Conservation (phyloP, 2,888 invertebrate species). For the Abscondita cerata region DNA sequence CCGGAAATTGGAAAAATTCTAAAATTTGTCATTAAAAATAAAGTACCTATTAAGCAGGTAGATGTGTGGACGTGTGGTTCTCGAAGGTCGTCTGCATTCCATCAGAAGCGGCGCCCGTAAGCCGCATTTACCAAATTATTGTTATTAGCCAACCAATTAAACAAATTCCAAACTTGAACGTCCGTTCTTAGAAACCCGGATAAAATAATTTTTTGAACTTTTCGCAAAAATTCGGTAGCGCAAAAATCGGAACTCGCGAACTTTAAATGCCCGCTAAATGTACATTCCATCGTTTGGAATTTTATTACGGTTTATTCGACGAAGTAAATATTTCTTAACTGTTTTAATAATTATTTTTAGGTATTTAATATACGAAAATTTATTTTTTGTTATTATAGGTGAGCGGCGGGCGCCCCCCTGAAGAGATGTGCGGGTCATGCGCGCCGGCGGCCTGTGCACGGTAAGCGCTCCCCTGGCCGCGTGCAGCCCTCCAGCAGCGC, state of each 20-base stretch:
- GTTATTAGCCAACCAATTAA: conserved; percentile 37
- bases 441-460: conserved; percentile 76
- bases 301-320: conserved; percentile 17
- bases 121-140: conserved; percentile 42
- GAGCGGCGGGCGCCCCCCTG: conserved; percentile 49
- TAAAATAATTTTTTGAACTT: background rate
- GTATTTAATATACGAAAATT: conserved; percentile 1
- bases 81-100: conserved; percentile 54
- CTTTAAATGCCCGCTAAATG: conserved; percentile 1
- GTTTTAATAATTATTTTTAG: conserved; percentile 1
- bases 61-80: conserved; percentile 28
- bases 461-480: conserved; percentile 83
- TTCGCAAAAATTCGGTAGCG: background rate
- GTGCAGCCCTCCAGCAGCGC: conserved; percentile 69
- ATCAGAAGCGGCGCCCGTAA: conserved; percentile 47
- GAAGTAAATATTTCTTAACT: background rate
- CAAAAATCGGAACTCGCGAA: no score
- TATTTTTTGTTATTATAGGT: conserved; percentile 32
- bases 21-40: conserved; percentile 4
- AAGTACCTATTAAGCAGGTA: conserved; percentile 23
- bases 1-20: conserved; percentile 3
- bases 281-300: conserved; percentile 20
- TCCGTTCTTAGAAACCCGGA: conserved; percentile 18
- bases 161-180: conserved; percentile 30
- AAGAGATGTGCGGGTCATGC: conserved; percentile 56